phyloP scores from a whole-genome alignment of 2,797 vertebrate species.

The Clamator glandarius region DNA sequence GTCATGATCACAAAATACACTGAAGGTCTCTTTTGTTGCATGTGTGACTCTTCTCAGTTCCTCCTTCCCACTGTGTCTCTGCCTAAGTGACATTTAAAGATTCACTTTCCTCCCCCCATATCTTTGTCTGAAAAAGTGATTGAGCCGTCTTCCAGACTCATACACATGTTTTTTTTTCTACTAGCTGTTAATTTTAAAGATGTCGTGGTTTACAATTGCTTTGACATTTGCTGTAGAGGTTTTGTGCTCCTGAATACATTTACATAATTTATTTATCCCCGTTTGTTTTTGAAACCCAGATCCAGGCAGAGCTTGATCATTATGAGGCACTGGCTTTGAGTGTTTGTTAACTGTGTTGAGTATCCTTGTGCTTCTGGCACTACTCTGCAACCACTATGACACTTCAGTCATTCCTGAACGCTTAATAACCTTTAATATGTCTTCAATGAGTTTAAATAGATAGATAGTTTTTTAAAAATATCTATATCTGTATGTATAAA shows the following conservation, averaged over 20 bases:
- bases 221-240: slow-evolving; percentile 27
- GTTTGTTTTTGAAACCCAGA: not conserved
- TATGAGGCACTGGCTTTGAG: not conserved
- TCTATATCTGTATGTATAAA: not conserved
- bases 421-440: not conserved
- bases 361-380: not conserved
- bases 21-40: not conserved
- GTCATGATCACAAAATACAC: not conserved
- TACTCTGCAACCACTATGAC: not conserved
- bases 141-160: not conserved
- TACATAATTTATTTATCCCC: slow-evolving; percentile 46
- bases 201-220: slow-evolving; percentile 14
- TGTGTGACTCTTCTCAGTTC: not conserved
- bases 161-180: not conserved
- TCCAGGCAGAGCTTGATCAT: slow-evolving; percentile 23
- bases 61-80: not conserved
- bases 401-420: slow-evolving; percentile 14
- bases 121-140: slow-evolving; percentile 2
- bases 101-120: not conserved
- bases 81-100: not conserved
- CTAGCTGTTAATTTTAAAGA: slow-evolving; percentile 27
- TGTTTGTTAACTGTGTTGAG: slow-evolving; percentile 34
- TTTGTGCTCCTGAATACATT: slow-evolving; percentile 67
- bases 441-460: not conserved
- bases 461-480: not conserved